Evolutionary conservation across 2,113 vertebrate genomes (phyloP).

Genomic region (Leptodactylus fuscus): DNA sequence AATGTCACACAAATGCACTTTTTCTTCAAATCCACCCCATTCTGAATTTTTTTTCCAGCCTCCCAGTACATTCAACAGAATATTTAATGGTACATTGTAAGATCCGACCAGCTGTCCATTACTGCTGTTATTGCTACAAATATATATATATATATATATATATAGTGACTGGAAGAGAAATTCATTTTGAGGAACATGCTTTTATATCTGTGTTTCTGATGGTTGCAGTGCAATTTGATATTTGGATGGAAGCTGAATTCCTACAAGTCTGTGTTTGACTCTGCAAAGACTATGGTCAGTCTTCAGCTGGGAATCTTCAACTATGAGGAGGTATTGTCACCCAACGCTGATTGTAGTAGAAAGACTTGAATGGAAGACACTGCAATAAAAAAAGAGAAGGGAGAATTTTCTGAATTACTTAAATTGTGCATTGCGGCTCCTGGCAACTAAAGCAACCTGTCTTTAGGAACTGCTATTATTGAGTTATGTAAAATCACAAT

Average conservation of each 20-base stretch:
- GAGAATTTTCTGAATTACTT: background rate
- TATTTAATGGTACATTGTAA: too few relatives aligned
- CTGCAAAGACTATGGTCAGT: conserved; percentile 89
- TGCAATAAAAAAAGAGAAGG: background rate
- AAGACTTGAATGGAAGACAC: background rate
- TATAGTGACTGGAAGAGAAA: too few relatives aligned
- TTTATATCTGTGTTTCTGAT: too few relatives aligned
- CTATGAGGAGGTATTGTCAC: conserved; percentile 86
- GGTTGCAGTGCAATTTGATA: conserved; percentile 88
- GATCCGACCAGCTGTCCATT: too few relatives aligned
- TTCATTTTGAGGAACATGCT: too few relatives aligned
- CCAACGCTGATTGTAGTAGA: background rate
- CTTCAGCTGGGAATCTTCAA: conserved; percentile 96
- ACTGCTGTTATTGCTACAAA: too few relatives aligned
- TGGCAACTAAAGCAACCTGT: conserved; percentile 25
- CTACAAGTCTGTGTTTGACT: conserved; percentile 88
- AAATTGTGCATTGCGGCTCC: background rate
- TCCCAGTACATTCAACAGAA: too few relatives aligned
- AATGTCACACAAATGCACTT: too few relatives aligned
- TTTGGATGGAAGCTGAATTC: conserved; percentile 93
- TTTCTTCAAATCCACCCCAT: too few relatives aligned
- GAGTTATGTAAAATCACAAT: background rate
- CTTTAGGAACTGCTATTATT: background rate
- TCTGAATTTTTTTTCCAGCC: too few relatives aligned
- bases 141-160: too few relatives aligned